These are phyloP conservation scores for Brachynemurus nebulosus DNA, from an alignment of 2,888 invertebrate species.

Conservation along the genomic window DNA sequence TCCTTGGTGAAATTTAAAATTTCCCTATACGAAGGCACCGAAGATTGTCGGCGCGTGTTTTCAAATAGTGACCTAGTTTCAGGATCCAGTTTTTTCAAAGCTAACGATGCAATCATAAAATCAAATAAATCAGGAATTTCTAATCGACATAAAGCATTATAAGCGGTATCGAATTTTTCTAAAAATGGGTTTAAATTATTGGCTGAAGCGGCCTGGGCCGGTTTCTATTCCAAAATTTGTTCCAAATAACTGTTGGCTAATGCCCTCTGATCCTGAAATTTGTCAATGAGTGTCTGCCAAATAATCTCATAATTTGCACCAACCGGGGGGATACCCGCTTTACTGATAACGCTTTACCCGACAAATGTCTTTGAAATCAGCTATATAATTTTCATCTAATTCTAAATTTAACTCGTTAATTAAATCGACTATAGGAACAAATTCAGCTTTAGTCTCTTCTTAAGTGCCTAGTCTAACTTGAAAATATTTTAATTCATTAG, in stretches of 20 bases:
- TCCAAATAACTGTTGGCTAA: background rate
- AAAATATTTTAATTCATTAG: background rate
- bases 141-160: background rate
- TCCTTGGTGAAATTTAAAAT: background rate
- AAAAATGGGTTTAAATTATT: background rate
- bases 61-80: background rate
- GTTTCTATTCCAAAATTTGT: background rate
- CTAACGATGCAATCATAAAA: background rate
- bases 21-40: background rate
- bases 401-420: background rate
- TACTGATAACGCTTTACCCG: background rate
- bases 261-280: background rate
- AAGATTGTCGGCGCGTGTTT: background rate
- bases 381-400: background rate
- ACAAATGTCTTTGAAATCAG: background rate
- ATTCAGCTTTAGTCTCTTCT: background rate
- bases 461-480: background rate
- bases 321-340: background rate
- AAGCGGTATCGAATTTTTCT: background rate
- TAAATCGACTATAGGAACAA: background rate
- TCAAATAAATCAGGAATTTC: background rate
- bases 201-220: background rate
- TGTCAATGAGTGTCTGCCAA: background rate
- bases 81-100: background rate
- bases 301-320: conserved; percentile 1